Base-by-base conservation (phyloP, 2,888 invertebrate species). In the Micoletzkya japonica region DNA sequence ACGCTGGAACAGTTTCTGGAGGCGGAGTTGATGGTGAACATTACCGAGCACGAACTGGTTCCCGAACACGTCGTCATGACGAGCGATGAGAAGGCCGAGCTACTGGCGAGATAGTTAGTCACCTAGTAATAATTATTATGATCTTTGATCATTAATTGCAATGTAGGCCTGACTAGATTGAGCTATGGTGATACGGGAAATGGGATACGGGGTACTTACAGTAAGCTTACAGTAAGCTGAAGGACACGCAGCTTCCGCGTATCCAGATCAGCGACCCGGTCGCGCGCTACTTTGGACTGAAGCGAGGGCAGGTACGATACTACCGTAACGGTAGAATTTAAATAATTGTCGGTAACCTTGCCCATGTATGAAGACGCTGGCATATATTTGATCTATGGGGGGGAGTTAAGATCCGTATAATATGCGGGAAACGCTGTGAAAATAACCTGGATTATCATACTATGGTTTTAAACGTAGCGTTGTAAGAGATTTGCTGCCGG, bases 241-340 rank as follows among this genome's bases (percentile, higher is more conserved):
- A 96, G 87, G 98, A 98, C 86, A 95, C 95, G 86, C 97, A 97
- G 90, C 89, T 98, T 86, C 98, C 98, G 92, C 91, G 97, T 86
- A 99, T 98, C 86, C 98, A 98, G 88, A 93, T 93, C 10, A 95
- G 95, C 66, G 98, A 98, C 88, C 98, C 98, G 0, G 97, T 98
- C 1, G 94, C 98, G 0, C 90, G 98, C 86, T 99, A 99, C 87
- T 98, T 95, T 88, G 98, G 98, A 72, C 89, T 99, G 14, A 96
- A 95, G 87, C 90, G 97, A 88, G 98, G 98, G 79, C 97, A 98
- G 72, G 60, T 63, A 39, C 26, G 49, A 44, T 14, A 20, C 44
- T 14, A 14, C 44, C 44, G 44, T 44, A 14, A 14, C 44, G 10
- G 44, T n/a, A n/a, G n/a, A n/a, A n/a, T n/a, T n/a, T n/a, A n/a